Evolutionary conservation across 2,888 invertebrate species (phyloP).

Genomic region (Chrysodeixis includens): DNA sequence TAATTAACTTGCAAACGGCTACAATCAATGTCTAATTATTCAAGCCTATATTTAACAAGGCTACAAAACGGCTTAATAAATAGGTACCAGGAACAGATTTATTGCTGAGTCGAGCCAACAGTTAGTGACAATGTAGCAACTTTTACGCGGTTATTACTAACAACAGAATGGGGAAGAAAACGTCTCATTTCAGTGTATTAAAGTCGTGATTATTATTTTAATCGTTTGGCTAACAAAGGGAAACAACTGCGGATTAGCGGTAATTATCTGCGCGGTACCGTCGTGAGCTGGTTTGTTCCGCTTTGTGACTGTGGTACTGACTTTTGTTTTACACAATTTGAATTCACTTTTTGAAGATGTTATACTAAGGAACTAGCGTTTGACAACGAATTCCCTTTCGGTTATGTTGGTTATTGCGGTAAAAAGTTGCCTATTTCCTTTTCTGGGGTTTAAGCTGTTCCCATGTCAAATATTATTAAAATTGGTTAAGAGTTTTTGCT

Average conservation of each 20-base stretch:
- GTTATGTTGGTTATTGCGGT: too few species aligned
- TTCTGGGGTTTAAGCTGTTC: too few species aligned
- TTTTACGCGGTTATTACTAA: constrained; percentile 56
- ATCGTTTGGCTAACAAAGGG: constrained; percentile 82
- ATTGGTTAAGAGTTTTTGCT: too few species aligned
- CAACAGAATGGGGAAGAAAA: constrained; percentile 67
- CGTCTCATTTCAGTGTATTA: constrained; percentile 77
- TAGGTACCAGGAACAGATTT: constrained; percentile 31
- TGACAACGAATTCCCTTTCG: too few species aligned
- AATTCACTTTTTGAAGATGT: constrained; percentile 8
- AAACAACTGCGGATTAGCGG: constrained; percentile 75
- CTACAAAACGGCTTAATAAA: constrained; percentile 51
- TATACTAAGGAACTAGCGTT: too few species aligned
- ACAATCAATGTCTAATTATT: constrained; percentile 51
- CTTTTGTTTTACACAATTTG: constrained; percentile 2
- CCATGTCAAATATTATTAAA: too few species aligned
- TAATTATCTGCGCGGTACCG: constrained; percentile 73
- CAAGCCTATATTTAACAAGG: constrained; percentile 48
- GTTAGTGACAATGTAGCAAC: constrained; percentile 61
- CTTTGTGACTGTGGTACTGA: constrained; percentile 40
- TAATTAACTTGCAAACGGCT: constrained; percentile 41
- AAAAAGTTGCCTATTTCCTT: too few species aligned
- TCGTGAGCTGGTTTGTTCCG: constrained; percentile 63
- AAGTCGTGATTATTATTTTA: constrained; percentile 86
- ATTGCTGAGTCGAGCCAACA: constrained; percentile 59